phyloP scores from a whole-genome alignment of 2,797 vertebrate genomes.

The Paramormyrops hopkinsi region DNA sequence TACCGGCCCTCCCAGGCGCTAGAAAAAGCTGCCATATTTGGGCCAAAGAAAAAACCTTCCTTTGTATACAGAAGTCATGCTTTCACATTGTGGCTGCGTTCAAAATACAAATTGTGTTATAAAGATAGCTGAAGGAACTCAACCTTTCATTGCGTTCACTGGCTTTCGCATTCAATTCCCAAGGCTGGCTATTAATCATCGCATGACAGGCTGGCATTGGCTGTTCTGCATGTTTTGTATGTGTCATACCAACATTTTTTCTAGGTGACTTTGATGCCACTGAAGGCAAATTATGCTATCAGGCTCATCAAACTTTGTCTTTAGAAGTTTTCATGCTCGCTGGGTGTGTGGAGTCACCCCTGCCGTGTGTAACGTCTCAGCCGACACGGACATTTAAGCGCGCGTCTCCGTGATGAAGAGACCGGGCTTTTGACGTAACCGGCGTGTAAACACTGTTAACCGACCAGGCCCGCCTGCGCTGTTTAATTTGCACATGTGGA shows the following conservation, averaged over 20 bases:
- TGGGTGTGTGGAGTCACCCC: not conserved
- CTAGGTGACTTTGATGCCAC: not conserved
- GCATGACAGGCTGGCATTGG: not conserved
- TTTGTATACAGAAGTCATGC: not conserved
- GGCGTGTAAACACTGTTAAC: conserved; percentile 22
- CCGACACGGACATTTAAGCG: not conserved
- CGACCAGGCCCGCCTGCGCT: conserved; percentile 13
- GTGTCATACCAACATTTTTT: not conserved
- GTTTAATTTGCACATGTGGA: conserved; percentile 27
- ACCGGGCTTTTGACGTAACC: not conserved
- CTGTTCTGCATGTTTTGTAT: not conserved
- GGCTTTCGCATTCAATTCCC: not conserved
- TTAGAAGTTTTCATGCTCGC: not conserved
- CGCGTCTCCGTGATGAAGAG: not conserved
- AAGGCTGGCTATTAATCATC: not conserved
- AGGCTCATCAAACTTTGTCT: not conserved
- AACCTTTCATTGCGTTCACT: not conserved
- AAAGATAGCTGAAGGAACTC: not conserved
- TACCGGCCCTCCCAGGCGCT: not conserved
- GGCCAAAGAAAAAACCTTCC: not conserved
- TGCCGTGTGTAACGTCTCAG: not conserved
- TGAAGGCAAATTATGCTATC: not conserved
- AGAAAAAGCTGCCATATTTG: conserved; percentile 12
- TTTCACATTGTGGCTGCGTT: not conserved
- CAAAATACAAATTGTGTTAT: not conserved